These are phyloP conservation scores for Malacosoma neustria DNA, from an alignment of 2,888 invertebrate genomes.

Conservation along the genomic window DNA sequence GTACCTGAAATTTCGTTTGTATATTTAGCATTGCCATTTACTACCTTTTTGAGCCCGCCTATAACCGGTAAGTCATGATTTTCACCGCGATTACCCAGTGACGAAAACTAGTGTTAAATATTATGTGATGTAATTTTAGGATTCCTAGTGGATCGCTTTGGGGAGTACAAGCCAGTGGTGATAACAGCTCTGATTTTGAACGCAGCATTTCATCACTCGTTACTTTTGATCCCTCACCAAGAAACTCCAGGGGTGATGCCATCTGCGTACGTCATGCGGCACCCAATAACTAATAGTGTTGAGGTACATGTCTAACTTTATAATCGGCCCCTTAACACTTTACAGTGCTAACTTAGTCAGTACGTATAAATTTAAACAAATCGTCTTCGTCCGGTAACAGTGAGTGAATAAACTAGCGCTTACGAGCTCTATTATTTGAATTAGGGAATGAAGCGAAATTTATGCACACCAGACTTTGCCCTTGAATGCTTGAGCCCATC, in stretches of 20 bases:
- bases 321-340: conserved; percentile 13
- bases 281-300: conserved; percentile 80
- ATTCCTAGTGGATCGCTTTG: conserved; percentile 89
- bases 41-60: conserved; percentile 89
- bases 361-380: conserved; percentile 72
- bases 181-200: conserved; percentile 85
- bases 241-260: conserved; percentile 85
- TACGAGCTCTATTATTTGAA: conserved; percentile 48
- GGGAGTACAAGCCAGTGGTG: conserved; percentile 89
- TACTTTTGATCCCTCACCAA: conserved; percentile 86
- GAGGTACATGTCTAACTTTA: conserved; percentile 70
- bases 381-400: conserved; percentile 65
- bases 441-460: conserved; percentile 62
- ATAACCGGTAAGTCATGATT: conserved; percentile 78
- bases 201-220: conserved; percentile 85
- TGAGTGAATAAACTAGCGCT: conserved; percentile 59
- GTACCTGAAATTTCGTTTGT: conserved; percentile 91
- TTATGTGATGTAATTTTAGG: conserved; percentile 63
- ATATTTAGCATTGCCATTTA: conserved; percentile 89
- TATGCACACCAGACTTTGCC: conserved; percentile 36
- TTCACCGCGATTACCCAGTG: conserved; percentile 3
- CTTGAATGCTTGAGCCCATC: conserved; percentile 20
- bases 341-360: conserved; percentile 34
- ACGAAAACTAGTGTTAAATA: conserved; percentile 4
- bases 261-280: conserved; percentile 83